These are phyloP conservation scores for Otus sunia DNA, from an alignment of 2,113 vertebrate genomes.

Conservation along the genomic window DNA sequence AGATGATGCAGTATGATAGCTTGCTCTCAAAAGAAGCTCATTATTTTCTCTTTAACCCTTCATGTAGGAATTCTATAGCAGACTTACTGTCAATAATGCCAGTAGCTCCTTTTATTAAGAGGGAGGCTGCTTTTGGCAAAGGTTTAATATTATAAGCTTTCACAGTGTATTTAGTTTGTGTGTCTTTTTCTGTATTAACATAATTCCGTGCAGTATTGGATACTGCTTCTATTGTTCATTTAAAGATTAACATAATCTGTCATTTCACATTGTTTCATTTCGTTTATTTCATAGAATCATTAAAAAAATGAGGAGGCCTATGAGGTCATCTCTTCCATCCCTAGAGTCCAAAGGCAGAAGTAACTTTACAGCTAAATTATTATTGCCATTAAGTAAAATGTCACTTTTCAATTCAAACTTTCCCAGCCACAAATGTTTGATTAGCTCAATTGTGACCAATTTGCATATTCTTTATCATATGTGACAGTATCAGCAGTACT, in stretches of 20 bases:
- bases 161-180: background rate
- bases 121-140: background rate
- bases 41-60: constrained; percentile 25
- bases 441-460: background rate
- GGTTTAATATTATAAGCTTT: background rate
- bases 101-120: background rate
- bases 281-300: background rate
- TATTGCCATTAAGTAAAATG: background rate
- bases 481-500: background rate
- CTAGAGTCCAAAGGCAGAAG: background rate
- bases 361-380: background rate
- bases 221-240: background rate
- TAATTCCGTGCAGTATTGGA: background rate
- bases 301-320: background rate
- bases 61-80: background rate
- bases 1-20: background rate
- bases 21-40: background rate
- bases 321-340: background rate
- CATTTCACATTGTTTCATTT: background rate
- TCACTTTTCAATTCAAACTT: background rate
- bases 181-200: background rate
- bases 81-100: background rate
- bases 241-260: background rate
- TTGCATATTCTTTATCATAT: background rate
- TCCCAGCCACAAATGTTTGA: background rate